Evolutionary conservation across 2,888 invertebrate genomes (phyloP).

Genomic region (Clepsis dumicolana): DNA sequence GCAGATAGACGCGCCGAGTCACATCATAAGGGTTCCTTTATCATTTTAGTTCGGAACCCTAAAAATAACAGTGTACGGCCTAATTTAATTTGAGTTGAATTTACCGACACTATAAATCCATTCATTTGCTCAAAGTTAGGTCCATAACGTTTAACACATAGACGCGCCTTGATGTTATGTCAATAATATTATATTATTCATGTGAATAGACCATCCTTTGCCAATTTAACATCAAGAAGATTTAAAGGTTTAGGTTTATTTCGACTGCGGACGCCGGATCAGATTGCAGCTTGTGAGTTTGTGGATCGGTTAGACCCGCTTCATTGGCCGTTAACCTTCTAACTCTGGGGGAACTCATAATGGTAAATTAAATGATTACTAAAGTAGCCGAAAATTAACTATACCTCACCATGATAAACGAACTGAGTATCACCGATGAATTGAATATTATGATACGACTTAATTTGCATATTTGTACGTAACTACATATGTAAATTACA

Average conservation of each 20-base stretch:
- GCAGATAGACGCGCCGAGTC: too few relatives aligned
- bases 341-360: conserved; percentile 4
- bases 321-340: background rate
- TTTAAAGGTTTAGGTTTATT: conserved; percentile 2
- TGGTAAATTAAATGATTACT: conserved; percentile 6
- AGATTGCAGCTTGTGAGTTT: background rate
- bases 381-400: background rate
- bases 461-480: background rate
- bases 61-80: too few relatives aligned
- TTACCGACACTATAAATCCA: too few relatives aligned
- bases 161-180: background rate
- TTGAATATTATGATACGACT: background rate
- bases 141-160: too few relatives aligned
- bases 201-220: background rate
- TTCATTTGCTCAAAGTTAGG: too few relatives aligned
- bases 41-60: too few relatives aligned
- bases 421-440: background rate
- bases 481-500: conserved; percentile 1
- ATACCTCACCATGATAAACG: background rate
- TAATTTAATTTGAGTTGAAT: too few relatives aligned
- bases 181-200: background rate
- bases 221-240: conserved; percentile 7
- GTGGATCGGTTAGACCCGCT: conserved; percentile 7
- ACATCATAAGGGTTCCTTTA: too few relatives aligned
- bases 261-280: background rate